Evolutionary conservation across 2,888 invertebrate genomes (phyloP).

Genomic region (Pocota personata): DNA sequence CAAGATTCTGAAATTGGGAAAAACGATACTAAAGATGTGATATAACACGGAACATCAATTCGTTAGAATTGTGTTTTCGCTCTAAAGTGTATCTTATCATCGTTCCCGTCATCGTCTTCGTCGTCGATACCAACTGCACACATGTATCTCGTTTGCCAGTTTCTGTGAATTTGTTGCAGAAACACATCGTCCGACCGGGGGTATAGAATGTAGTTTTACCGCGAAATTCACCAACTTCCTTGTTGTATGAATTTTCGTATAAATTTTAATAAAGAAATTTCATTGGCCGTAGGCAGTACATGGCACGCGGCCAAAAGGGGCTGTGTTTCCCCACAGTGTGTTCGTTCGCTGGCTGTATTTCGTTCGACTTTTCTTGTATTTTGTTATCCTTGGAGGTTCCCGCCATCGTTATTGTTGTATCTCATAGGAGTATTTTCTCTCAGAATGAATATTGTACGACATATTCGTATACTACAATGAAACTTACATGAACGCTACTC

Average conservation of each 20-base stretch:
- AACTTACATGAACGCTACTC: conserved; percentile 33
- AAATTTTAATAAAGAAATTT: conserved; percentile 76
- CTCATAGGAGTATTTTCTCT: conserved; percentile 14
- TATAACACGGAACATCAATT: conserved; percentile 56
- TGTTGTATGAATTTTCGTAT: conserved; percentile 72
- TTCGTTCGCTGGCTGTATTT: conserved; percentile 34
- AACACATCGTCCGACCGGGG: not conserved
- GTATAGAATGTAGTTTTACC: conserved; percentile 61
- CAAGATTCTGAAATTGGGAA: conserved; percentile 54
- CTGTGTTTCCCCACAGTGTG: conserved; percentile 58
- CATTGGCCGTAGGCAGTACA: conserved; percentile 77
- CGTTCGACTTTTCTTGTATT: conserved; percentile 60
- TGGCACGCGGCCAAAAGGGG: conserved; percentile 77
- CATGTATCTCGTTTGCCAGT: conserved; percentile 24
- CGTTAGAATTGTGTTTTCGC: conserved; percentile 12
- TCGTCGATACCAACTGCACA: conserved; percentile 15
- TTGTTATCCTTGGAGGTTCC: conserved; percentile 44
- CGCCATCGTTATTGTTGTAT: conserved; percentile 12
- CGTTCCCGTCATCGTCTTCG: conserved; percentile 42
- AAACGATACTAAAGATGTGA: conserved; percentile 34
- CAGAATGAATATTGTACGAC: conserved; percentile 7
- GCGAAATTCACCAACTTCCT: conserved; percentile 69
- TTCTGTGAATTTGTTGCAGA: conserved; percentile 23
- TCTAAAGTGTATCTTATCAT: conserved; percentile 56
- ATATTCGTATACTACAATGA: conserved; percentile 15